Evolutionary conservation across 2,888 invertebrate species (phyloP), one percentile per base, ranked within the genome.

Genomic region (Eulithis prunata): DNA sequence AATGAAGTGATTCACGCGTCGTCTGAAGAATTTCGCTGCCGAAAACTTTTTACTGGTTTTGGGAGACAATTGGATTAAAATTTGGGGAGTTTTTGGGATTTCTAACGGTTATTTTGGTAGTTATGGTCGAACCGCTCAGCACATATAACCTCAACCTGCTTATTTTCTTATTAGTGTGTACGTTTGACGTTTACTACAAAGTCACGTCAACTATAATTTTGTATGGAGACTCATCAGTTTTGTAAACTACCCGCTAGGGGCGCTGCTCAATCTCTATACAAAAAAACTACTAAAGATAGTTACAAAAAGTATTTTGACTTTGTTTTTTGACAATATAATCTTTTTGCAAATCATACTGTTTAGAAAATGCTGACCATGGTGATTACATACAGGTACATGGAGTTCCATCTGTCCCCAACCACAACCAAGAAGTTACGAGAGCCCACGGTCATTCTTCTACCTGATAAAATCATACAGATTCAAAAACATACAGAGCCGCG

Each of bases 1-100:
- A 85, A 86, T 86, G 82, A 84, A 86, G 84, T 76, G 82, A 82
- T 85, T 85, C 82, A 71, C 87, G 77, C 84, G 68, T 68, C 5
- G 13, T 13, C n/a, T 8, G 53, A 21, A 43, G 69, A 63, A 69
- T 67, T 63, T 67, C 36, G 57, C 46, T 47, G 66, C 8, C 55
- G 51, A 62, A 62, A 64, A 56, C n/a, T 57, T 59, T 64, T 64
- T 68, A 45, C 52, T 49, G 62, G 14, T 58, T 62, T 66, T 58
- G 6, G 49, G 46, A 53, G 57, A 62, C 66, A 66, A 62, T 58
- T 59, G 62, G 60, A 61, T 49, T 21, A 13, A 21, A 11, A 21
- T 49, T 49, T 49, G 10, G 8, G 8, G 49, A 47, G 54, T 38
- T 63, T 64, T 54, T n/a, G 56, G 62, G 56, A 62, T 57, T 36